Percentiles rank a stretch among this genome's conserved stretches.
These are phyloP conservation scores for Babylonia areolata DNA, from an alignment of 1,140 invertebrate genomes.

Conservation along the genomic window DNA sequence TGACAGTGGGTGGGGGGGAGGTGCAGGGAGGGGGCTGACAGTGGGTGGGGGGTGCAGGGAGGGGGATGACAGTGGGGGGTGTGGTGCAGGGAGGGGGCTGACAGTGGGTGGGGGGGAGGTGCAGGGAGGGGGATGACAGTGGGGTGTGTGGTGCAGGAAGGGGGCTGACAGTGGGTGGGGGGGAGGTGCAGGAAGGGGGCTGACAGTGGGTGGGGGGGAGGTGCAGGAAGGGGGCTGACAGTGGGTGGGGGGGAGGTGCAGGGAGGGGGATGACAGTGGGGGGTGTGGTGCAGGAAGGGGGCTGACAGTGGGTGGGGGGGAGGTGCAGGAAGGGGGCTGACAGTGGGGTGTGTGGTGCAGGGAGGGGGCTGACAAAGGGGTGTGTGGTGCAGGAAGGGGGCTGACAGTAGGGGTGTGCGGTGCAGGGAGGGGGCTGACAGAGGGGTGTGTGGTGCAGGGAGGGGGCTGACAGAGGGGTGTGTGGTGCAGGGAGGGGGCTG, in stretches of 20 bases:
- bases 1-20: too few relatives aligned
- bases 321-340: neutral
- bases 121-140: conserved; percentile 33
- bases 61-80: conserved; percentile 17
- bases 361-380: too few relatives aligned
- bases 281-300: too few relatives aligned
- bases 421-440: too few relatives aligned
- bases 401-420: too few relatives aligned
- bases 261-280: neutral
- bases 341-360: too few relatives aligned
- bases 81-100: conserved; percentile 14
- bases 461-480: neutral
- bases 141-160: conserved; percentile 18
- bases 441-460: neutral
- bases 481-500: neutral
- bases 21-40: conserved; percentile 13
- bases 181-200: too few relatives aligned
- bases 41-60: conserved; percentile 9
- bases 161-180: neutral
- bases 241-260: neutral
- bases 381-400: too few relatives aligned
- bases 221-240: neutral
- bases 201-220: too few relatives aligned
- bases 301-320: too few relatives aligned
- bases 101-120: too few relatives aligned